phyloP scores from a whole-genome alignment of 2,113 vertebrate genomes.

The Pao palembangensis region DNA sequence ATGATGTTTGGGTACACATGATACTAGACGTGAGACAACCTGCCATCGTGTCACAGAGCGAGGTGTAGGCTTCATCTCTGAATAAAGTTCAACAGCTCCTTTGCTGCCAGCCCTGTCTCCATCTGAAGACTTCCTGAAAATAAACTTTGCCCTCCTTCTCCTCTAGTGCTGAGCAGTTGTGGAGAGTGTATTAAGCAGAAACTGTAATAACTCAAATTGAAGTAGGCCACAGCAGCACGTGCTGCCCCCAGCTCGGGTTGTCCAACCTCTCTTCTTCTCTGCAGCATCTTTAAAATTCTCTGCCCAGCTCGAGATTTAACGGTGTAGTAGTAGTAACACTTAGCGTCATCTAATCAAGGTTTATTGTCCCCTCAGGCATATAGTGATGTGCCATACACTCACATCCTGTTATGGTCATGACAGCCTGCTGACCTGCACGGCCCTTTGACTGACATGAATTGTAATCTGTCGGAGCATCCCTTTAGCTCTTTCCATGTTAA shows the following conservation, averaged over 20 bases:
- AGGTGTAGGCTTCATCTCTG: too few relatives aligned
- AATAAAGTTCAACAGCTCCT: background rate
- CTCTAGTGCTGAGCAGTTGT: slow-evolving; percentile 27
- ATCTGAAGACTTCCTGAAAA: slow-evolving; percentile 43
- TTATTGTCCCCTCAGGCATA: slow-evolving; percentile 23
- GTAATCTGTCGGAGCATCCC: slow-evolving; percentile 26
- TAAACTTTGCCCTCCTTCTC: slow-evolving; percentile 42
- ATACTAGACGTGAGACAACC: too few relatives aligned
- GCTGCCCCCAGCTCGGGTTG: slow-evolving; percentile 28
- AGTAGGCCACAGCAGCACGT: slow-evolving; percentile 66
- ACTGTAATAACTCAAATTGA: slow-evolving; percentile 59
- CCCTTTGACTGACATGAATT: slow-evolving; percentile 32
- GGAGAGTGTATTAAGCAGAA: slow-evolving; percentile 20
- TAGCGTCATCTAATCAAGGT: background rate
- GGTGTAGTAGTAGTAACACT: background rate
- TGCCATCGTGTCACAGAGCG: too few relatives aligned
- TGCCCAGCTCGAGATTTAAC: background rate
- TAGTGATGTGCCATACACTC: slow-evolving; percentile 5
- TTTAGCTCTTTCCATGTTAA: slow-evolving; percentile 9
- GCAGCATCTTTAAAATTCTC: background rate
- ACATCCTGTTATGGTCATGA: slow-evolving; percentile 11
- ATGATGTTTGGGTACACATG: too few relatives aligned
- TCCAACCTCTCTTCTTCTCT: background rate
- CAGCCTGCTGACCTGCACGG: slow-evolving; percentile 25
- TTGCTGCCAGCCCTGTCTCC: slow-evolving; percentile 4